Evolutionary conservation across 23 tunicate species (phyloP).

Genomic region (Phallusia fumigata): DNA sequence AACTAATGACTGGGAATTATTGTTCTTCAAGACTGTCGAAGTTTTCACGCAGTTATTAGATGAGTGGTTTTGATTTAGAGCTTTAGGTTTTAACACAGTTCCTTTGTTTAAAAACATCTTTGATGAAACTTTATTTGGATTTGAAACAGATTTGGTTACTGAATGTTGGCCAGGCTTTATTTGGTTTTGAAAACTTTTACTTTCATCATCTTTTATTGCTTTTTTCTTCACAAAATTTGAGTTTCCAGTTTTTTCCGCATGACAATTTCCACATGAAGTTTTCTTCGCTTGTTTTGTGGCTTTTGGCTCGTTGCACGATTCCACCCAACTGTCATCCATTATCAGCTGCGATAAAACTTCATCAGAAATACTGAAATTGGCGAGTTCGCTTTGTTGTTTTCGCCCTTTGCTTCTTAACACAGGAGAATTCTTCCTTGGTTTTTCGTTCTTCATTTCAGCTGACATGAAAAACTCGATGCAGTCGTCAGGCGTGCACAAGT

Average conservation of each 20-base stretch:
- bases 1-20: neutral
- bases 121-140: neutral
- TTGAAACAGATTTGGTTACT: neutral
- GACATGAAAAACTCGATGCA: conserved; percentile 18
- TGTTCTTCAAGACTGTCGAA: neutral
- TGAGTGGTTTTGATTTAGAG: neutral
- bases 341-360: conserved; percentile 53
- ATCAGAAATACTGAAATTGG: conserved; percentile 48
- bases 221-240: neutral
- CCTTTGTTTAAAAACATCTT: conserved; percentile 1
- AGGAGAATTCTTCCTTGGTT: neutral
- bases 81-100: neutral
- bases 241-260: neutral
- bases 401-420: neutral
- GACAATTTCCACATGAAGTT: neutral
- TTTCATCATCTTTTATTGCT: neutral
- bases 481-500: neutral
- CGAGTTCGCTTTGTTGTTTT: conserved; percentile 8
- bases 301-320: conserved; percentile 16
- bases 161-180: too few relatives aligned
- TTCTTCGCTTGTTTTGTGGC: neutral
- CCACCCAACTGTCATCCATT: conserved; percentile 85
- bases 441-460: neutral
- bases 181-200: neutral
- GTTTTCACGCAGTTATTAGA: neutral